Percentiles rank a stretch among this genome's conserved stretches.
These are phyloP conservation scores for Meles meles DNA, from an alignment of 2,113 vertebrate species.

Conservation along the genomic window DNA sequence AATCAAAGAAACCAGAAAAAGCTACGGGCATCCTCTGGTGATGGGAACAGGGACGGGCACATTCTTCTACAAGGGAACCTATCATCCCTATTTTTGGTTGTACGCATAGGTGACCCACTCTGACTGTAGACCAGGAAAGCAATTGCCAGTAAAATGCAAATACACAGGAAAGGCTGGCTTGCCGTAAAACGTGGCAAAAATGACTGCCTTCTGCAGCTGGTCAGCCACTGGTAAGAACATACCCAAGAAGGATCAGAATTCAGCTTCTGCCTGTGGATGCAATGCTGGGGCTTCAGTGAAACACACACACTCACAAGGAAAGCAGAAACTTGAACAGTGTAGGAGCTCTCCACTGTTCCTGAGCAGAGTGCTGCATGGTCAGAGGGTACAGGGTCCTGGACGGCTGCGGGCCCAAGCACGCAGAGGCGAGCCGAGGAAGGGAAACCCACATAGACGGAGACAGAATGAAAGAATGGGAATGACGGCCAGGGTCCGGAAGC, in stretches of 20 bases:
- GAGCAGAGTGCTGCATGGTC: background rate
- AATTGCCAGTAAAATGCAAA: rapidly evolving
- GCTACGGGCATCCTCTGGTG: background rate
- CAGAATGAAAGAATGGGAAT: background rate
- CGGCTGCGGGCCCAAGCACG: rapidly evolving
- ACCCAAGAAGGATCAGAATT: background rate
- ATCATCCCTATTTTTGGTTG: rapidly evolving
- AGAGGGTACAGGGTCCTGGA: background rate
- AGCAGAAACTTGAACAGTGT: too few species aligned
- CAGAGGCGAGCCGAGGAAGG: too few species aligned
- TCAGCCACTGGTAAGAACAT: rapidly evolving
- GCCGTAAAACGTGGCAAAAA: background rate
- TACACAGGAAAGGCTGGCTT: rapidly evolving
- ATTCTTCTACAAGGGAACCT: rapidly evolving
- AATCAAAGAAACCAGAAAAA: background rate
- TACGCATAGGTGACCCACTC: rapidly evolving
- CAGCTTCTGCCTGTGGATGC: rapidly evolving
- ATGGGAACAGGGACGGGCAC: rapidly evolving
- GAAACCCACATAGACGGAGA: rapidly evolving
- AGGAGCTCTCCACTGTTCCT: background rate
- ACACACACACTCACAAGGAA: too few species aligned
- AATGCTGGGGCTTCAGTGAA: background rate
- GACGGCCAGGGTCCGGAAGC: rapidly evolving
- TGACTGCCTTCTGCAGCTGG: rapidly evolving
- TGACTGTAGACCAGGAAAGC: background rate